Evolutionary conservation across 2,113 vertebrate genomes (phyloP), one percentile per base, ranked within the genome.

Genomic region (Lepus europaeus): DNA sequence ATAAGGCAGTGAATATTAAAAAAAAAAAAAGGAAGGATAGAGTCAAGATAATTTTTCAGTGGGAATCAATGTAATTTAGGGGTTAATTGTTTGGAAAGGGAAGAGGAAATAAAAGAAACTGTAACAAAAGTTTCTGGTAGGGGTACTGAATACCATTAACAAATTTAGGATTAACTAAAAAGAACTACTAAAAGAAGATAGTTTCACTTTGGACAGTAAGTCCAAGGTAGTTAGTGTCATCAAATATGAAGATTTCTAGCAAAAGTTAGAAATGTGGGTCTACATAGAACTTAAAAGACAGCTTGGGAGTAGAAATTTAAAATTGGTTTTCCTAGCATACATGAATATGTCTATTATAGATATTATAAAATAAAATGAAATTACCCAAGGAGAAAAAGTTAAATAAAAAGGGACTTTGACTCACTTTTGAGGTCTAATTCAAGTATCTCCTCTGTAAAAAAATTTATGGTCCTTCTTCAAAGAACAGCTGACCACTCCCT

Each of bases 181-280:
- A 80, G 17, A 33, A 33, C 66, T 61, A 86, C 1, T 69, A 23
- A 66, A 86, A 79, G 59, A 95, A 83, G 56, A 80, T 31, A 95
- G 51, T 86, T 87, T 90, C 12, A 76, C 80, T 90, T 74, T 39
- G 61, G 12, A 85, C 19, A 63, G 4, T 89, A 25, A 86, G 76
- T 86, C 90, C 29, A 87, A 9, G 36, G 61, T 72, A 39, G 12
- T 77, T 63, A 77, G 20, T 16, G 56, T 13, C 63, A 91, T 72
- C 56, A 93, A 59, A 90, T 27, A 39, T 56, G 22, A 16, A 81
- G 49, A 92, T 73, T 51, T 93, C 80, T 39, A 95, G 80, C 59
- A 89, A 87, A 93, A 82, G 27, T 66, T 61, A 77, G 56, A 70
- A 87, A 93, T 83, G 39, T 63, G 45, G 22, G 0, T 87, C 69